Conservation (phyloP, 2,113 vertebrate species). For the Spea multiplicata region DNA sequence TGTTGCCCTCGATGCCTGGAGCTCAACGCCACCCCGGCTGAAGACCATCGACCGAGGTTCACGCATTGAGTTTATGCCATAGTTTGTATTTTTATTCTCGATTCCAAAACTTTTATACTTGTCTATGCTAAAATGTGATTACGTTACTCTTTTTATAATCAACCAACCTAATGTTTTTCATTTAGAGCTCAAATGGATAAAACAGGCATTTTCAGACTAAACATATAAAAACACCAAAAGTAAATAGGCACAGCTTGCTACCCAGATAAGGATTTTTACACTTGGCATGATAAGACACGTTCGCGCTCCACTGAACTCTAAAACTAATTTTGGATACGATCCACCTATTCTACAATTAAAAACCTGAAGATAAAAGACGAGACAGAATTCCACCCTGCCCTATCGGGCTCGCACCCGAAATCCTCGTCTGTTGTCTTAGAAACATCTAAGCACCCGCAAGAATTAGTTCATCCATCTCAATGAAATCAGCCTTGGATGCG, state of each 20-base stretch:
- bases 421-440: conserved; percentile 60
- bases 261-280: neutral
- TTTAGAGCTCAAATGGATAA: too few relatives aligned
- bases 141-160: too few relatives aligned
- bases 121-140: too few relatives aligned
- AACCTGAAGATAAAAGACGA: conserved; percentile 51
- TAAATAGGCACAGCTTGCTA: neutral
- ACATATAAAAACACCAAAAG: neutral
- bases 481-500: conserved; percentile 1
- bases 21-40: too few relatives aligned
- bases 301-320: neutral
- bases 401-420: conserved; percentile 33
- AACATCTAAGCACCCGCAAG: conserved; percentile 47
- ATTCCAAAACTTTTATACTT: too few relatives aligned
- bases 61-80: too few relatives aligned
- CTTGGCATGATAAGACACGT: conserved; percentile 52
- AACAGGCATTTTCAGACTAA: too few relatives aligned
- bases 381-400: conserved; percentile 51
- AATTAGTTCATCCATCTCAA: conserved; percentile 51
- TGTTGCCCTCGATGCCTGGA: too few relatives aligned
- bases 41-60: too few relatives aligned
- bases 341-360: conserved; percentile 52
- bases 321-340: conserved; percentile 52
- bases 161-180: too few relatives aligned
- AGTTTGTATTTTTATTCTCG: too few relatives aligned